Base-by-base conservation (phyloP, 2,888 invertebrate species). In the Lepidocyrtoides sp. region DNA sequence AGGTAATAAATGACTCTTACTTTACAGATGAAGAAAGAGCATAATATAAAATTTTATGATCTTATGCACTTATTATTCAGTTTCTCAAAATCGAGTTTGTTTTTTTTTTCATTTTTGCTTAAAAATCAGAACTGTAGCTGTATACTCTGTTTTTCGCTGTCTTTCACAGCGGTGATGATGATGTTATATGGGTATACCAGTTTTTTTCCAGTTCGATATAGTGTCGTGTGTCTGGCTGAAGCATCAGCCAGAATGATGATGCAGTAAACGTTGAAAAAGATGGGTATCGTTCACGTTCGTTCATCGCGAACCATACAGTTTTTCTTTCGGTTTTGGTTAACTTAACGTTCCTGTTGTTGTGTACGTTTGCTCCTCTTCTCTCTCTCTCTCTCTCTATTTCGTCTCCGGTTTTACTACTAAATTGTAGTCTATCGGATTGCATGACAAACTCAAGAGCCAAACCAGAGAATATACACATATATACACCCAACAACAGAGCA, bases 351-450 rank as follows among this genome's bases (percentile, higher is more conserved):
- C 81, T 51, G 81, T 72, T 89, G 60, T 72, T 89, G 72, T 82
- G 69, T 81, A 69, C 23, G 63, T 89, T 57, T 72, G 54, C 82
- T 88, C 57, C 29, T 48, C 48, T 66, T 87, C 75, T 51, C 77
- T 77, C 26, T 2, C 48, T 32, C 48, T 29, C 77, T 54, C 32
- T 29, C 20, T 72, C 57, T 14, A 14, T 4, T n/a, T 57, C 20
- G 4, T n/a, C 54, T 79, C 8, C 54, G n/a, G 17, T 36, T 29
- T 79, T 69, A 36, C 32, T 69, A 69, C 69, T 36, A 29, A 14
- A 2, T 79, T n/a, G 77, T 57, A 89, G 89, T 89, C 75, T 83
- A 83, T 89, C 75, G 83, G 89, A 89, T 89, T 83, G 89, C 89
- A 89, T 89, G 89, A 89, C 89, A 89, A 72, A 89, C 60, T 32